Evolutionary conservation across 2,113 vertebrate genomes (phyloP).

Genomic region (Siphamia tubifer): DNA sequence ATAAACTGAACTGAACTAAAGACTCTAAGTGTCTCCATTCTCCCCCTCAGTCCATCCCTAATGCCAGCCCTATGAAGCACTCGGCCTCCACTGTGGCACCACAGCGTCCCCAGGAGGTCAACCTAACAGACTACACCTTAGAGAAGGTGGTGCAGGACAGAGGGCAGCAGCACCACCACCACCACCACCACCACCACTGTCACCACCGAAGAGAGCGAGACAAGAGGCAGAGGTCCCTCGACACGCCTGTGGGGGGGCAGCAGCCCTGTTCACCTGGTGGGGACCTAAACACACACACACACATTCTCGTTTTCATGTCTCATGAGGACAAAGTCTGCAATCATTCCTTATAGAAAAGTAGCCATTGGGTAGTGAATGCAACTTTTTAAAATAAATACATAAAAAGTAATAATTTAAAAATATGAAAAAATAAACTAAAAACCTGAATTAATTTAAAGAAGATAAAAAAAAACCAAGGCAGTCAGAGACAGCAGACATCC

Average conservation of each 20-base stretch:
- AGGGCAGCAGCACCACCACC: conserved; percentile 84
- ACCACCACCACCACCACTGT: conserved; percentile 90
- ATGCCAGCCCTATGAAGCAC: conserved; percentile 90
- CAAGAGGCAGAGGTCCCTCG: conserved; percentile 89
- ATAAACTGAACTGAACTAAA: too few species aligned
- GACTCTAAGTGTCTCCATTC: too few species aligned
- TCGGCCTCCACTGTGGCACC: conserved; percentile 89
- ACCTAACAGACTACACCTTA: conserved; percentile 80
- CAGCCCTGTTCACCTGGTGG: conserved; percentile 79
- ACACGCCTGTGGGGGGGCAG: conserved; percentile 80
- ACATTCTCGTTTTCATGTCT: neutral
- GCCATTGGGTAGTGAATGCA: too few species aligned
- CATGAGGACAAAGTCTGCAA: too few species aligned
- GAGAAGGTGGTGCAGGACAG: conserved; percentile 82
- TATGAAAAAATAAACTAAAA: too few species aligned
- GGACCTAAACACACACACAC: conserved; percentile 5
- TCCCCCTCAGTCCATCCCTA: conserved; percentile 82
- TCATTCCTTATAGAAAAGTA: too few species aligned
- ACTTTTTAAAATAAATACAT: too few species aligned
- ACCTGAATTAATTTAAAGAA: too few species aligned
- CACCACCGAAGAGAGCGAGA: conserved; percentile 88
- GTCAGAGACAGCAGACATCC: too few species aligned
- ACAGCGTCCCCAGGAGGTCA: conserved; percentile 82
- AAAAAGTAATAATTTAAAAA: too few species aligned
- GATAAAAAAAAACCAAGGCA: too few species aligned